phyloP scores from a whole-genome alignment of 1,140 invertebrate species.

The Agrilus planipennis region DNA sequence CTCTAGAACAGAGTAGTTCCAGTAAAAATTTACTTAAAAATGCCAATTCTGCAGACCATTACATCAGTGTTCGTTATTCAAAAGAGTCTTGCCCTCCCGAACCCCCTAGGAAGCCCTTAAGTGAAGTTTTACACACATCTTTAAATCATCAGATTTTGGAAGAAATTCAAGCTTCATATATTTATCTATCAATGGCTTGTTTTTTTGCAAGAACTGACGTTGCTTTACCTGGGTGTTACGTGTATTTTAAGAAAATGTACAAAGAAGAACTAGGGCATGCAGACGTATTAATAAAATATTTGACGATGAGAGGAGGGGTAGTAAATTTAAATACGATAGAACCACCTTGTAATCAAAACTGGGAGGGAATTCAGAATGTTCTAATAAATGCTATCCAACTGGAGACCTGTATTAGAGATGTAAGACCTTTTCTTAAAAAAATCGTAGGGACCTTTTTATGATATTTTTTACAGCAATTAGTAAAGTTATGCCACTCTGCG shows the following conservation, averaged over 20 bases:
- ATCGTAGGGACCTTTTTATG: constrained; percentile 4
- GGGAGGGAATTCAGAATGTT: constrained; percentile 50
- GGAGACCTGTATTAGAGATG: constrained; percentile 65
- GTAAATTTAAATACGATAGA: constrained; percentile 43
- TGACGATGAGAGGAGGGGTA: constrained; percentile 66
- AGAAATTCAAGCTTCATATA: constrained; percentile 73
- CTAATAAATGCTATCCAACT: constrained; percentile 55
- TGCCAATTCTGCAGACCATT: too few species aligned
- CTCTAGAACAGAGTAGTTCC: too few species aligned
- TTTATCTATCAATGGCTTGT: constrained; percentile 69
- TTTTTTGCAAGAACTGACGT: constrained; percentile 72
- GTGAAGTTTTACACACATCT: too few species aligned
- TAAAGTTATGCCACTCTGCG: constrained; percentile 50
- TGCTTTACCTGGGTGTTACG: constrained; percentile 55
- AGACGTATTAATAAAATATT: constrained; percentile 61
- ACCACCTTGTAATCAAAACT: constrained; percentile 45
- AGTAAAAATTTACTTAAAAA: too few species aligned
- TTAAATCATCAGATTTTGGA: constrained; percentile 82
- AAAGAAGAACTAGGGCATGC: constrained; percentile 69
- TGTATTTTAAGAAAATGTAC: constrained; percentile 60
- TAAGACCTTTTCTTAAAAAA: constrained; percentile 19
- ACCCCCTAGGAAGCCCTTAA: too few species aligned
- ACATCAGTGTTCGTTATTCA: too few species aligned
- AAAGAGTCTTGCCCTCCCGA: too few species aligned
- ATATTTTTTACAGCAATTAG: constrained; percentile 19